Percentiles rank a stretch among this genome's conserved stretches.
These are phyloP conservation scores for Torymus aiolomorphi DNA, from an alignment of 2,888 invertebrate genomes.

Conservation along the genomic window DNA sequence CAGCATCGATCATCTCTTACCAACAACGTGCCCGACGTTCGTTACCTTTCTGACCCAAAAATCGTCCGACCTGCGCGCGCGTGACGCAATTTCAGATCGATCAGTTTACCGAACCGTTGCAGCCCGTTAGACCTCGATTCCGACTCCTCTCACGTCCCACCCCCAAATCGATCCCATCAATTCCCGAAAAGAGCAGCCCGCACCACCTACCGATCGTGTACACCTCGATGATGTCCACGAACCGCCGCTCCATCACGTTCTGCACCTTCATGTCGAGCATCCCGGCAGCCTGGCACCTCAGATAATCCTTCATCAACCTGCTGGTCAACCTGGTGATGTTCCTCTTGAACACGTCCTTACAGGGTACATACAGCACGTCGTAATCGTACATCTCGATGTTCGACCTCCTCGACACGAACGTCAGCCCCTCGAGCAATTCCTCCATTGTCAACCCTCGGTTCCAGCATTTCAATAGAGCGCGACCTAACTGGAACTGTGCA, in stretches of 20 bases:
- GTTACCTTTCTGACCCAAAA: too few species aligned
- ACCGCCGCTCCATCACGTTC: neutral
- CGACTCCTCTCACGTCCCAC: too few species aligned
- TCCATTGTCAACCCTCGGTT: constrained; percentile 26
- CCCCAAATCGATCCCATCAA: neutral
- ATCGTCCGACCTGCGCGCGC: too few species aligned
- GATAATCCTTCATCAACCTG: constrained; percentile 19
- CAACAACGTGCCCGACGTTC: too few species aligned
- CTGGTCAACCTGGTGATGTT: constrained; percentile 24
- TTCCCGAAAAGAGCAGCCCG: neutral
- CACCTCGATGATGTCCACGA: constrained; percentile 33
- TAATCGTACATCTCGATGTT: constrained; percentile 9
- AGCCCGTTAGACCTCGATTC: too few species aligned
- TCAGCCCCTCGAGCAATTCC: neutral
- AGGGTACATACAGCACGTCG: constrained; percentile 17
- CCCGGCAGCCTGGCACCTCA: neutral
- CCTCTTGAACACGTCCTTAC: constrained; percentile 24
- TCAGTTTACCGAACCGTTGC: too few species aligned
- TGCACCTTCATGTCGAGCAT: neutral
- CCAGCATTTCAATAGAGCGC: constrained; percentile 5
- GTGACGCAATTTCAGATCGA: too few species aligned
- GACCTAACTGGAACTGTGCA: constrained; percentile 8
- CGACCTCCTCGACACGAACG: neutral
- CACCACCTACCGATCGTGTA: constrained; percentile 29
- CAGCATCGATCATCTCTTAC: too few species aligned